Evolutionary conservation across 64 coral and sea anemone species (phyloP).

Genomic region (Montipora sp.): DNA sequence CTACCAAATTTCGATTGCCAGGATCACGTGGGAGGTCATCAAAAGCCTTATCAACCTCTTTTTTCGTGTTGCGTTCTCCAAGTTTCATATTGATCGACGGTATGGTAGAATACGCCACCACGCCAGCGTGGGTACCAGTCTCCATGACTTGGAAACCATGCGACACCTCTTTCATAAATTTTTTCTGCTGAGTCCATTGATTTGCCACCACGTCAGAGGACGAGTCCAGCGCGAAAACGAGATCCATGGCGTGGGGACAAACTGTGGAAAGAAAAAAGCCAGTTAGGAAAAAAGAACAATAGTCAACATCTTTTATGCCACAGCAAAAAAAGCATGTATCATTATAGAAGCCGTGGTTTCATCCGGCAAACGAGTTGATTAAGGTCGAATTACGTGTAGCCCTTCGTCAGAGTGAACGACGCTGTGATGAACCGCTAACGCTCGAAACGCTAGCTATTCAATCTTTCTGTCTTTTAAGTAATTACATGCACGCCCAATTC

Average conservation of each 20-base stretch:
- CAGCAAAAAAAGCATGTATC: neutral
- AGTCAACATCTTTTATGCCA: neutral
- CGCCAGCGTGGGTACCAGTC: constrained; percentile 71
- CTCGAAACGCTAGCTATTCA: no score
- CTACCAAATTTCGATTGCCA: constrained; percentile 81
- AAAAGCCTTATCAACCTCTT: constrained; percentile 81
- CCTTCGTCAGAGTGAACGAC: no score
- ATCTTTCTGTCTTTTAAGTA: no score
- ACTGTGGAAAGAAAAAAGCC: constrained; percentile 40
- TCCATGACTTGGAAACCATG: constrained; percentile 73
- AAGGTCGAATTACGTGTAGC: no score
- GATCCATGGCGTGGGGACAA: constrained; percentile 85
- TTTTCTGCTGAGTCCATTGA: constrained; percentile 90
- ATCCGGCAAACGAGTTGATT: no score
- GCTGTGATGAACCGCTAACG: no score
- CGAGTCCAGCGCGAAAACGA: constrained; percentile 96
- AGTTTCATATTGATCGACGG: constrained; percentile 94
- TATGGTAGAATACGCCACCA: constrained; percentile 94
- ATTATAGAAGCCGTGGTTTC: no score
- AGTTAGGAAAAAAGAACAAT: neutral
- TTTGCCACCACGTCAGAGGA: constrained; percentile 78
- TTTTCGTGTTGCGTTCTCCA: constrained; percentile 75
- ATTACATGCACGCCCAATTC: no score
- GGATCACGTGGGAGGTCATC: constrained; percentile 77
- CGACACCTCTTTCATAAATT: constrained; percentile 72